These are phyloP conservation scores for Pycnomerus fuliginosus DNA, from an alignment of 2,888 invertebrate genomes.

Conservation along the genomic window DNA sequence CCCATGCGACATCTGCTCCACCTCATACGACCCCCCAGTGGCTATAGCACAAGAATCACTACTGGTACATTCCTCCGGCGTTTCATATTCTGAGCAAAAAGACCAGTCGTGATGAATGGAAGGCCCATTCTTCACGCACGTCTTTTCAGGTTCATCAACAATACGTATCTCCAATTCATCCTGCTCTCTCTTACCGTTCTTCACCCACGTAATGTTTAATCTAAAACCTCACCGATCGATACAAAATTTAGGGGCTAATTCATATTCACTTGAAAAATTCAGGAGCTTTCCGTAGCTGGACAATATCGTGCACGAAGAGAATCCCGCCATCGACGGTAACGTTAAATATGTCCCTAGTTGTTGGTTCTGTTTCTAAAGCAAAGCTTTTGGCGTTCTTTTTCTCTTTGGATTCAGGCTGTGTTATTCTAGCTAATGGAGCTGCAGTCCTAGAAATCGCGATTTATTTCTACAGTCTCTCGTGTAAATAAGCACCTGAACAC, in stretches of 20 bases:
- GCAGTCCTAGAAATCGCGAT: constrained; percentile 49
- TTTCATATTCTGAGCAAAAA: constrained; percentile 57
- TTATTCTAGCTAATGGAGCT: constrained; percentile 52
- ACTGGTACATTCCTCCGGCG: constrained; percentile 55
- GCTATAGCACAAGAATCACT: constrained; percentile 57
- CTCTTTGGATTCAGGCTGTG: constrained; percentile 50
- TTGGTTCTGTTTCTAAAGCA: constrained; percentile 1
- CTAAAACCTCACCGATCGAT: constrained; percentile 37
- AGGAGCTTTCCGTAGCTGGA: constrained; percentile 50
- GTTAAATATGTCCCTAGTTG: constrained; percentile 51
- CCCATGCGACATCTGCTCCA: too few relatives aligned
- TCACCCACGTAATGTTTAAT: constrained; percentile 52
- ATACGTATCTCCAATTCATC: constrained; percentile 47
- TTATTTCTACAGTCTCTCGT: too few relatives aligned
- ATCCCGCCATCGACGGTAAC: constrained; percentile 60
- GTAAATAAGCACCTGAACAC: constrained; percentile 40
- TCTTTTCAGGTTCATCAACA: constrained; percentile 40
- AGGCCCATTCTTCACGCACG: constrained; percentile 38
- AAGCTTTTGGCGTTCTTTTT: constrained; percentile 31
- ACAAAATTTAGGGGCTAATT: constrained; percentile 5
- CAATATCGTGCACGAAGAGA: constrained; percentile 57
- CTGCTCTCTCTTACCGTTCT: constrained; percentile 31
- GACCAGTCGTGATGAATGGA: constrained; percentile 35
- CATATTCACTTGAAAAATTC: constrained; percentile 49
- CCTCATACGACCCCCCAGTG: constrained; percentile 50